Evolutionary conservation across 2,113 vertebrate species (phyloP).

Genomic region (Isichthys henryi): DNA sequence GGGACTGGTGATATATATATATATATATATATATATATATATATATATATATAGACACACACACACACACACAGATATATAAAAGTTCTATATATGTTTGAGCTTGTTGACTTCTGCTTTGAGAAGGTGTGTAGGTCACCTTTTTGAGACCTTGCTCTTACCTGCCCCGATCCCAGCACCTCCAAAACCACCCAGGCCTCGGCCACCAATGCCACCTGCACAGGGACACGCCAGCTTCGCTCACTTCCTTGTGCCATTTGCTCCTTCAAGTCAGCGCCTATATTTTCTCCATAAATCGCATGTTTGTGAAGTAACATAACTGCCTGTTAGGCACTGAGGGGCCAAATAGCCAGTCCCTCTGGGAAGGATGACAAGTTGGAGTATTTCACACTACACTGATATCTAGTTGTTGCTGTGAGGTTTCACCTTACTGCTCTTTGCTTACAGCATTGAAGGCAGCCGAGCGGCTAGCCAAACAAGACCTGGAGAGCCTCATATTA

Average conservation of each 20-base stretch:
- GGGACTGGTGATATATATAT: background rate
- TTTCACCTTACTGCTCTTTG: background rate
- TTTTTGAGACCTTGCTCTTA: background rate
- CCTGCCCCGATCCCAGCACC: background rate
- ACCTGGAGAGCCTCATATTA: background rate
- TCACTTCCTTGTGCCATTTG: background rate
- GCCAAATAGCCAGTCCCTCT: background rate
- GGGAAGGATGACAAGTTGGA: background rate
- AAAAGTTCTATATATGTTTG: background rate
- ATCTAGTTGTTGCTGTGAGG: background rate
- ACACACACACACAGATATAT: too few species aligned
- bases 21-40: too few species aligned
- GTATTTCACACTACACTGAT: background rate
- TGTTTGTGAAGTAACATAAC: background rate
- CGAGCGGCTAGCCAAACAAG: background rate
- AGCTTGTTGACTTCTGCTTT: background rate
- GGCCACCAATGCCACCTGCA: background rate
- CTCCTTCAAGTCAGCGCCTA: background rate
- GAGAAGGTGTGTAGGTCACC: background rate
- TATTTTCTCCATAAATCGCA: background rate
- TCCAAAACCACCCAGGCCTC: background rate
- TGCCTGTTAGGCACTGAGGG: background rate
- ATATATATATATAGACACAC: too few species aligned
- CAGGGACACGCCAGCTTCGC: background rate
- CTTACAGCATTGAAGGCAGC: background rate